Evolutionary conservation across 2,113 vertebrate species (phyloP), one percentile per base, ranked within the genome.

Genomic region (Gobiocypris rarus): DNA sequence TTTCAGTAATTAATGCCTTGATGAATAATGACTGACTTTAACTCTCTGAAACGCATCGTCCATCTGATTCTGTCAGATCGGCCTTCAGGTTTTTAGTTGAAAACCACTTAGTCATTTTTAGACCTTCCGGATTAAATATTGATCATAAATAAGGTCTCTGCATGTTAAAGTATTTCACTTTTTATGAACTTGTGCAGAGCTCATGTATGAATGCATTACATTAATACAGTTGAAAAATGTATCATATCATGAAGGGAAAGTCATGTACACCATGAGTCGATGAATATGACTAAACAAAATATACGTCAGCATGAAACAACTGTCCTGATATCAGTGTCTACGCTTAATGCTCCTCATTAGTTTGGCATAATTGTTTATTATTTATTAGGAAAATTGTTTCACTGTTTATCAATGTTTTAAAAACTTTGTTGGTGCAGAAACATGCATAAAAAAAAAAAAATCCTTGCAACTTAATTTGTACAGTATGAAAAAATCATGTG

Each of bases 81-180:
- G 19, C 9, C 24, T 10, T 28, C 10, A 50, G n/a, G 19, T 41
- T 70, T 41, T 11, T 3, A 22, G 3, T 45, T 48, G n/a, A 26
- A 22, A 11, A n/a, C 67, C 38, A 70, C 67, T 70, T 70, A 70
- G 67, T 43, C 45, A 50, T 75, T 17, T 45, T 75, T 52, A 56
- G 52, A 38, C 19, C 31, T 15, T 14, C 19, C 2, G n/a, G 38
- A 41, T 71, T 41, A 71, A 45, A 67, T 8, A 34, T 19, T 0
- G 0, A 71, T 38, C 38, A 11, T 43, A 71, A 69, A 28, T n/a
- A 19, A 24, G 17, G 67, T 41, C 63, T 34, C 28, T 31, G 24
- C 28, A 70, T 2, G 13, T 70, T 41, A 41, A 70, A 22, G 67
- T 71, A 9, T 71, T 38, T 43, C 5, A 24, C 69, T 22, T 71